These are phyloP conservation scores for Herpetotheres cachinnans DNA, from an alignment of 2,113 vertebrate species.

Conservation along the genomic window DNA sequence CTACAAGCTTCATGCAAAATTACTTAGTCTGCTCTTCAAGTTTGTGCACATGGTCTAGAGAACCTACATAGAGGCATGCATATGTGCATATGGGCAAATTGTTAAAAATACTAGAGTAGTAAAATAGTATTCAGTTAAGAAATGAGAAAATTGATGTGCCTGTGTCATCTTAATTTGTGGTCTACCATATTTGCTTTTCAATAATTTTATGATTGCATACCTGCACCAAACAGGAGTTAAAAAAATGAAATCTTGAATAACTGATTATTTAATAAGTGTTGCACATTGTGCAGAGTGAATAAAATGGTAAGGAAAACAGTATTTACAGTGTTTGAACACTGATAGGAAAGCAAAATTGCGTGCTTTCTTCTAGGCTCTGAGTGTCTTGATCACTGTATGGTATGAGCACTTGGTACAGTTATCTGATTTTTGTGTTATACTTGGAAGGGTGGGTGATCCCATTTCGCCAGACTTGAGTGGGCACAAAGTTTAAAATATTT, in stretches of 20 bases:
- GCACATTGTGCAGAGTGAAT: not conserved
- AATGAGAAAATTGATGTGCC: not conserved
- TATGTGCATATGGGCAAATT: not conserved
- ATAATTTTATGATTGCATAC: not conserved
- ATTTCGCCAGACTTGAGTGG: not conserved
- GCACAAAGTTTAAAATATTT: not conserved
- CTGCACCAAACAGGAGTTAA: not conserved
- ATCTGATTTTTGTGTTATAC: not conserved
- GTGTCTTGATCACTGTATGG: not conserved
- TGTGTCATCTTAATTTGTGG: not conserved
- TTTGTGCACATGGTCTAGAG: not conserved
- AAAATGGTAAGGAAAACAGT: not conserved
- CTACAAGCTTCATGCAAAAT: not conserved
- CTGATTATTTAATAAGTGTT: not conserved
- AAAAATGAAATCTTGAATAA: not conserved
- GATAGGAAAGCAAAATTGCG: not conserved
- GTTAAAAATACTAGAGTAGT: not conserved
- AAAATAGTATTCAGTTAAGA: not conserved
- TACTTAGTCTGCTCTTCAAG: not conserved
- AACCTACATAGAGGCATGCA: not conserved
- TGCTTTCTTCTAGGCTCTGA: not conserved
- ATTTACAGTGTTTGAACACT: not conserved
- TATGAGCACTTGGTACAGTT: not conserved
- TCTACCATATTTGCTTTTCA: not conserved
- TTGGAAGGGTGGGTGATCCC: not conserved